Evolutionary conservation across 2,797 vertebrate genomes (phyloP).

Genomic region (Hozukius guyotensis): DNA sequence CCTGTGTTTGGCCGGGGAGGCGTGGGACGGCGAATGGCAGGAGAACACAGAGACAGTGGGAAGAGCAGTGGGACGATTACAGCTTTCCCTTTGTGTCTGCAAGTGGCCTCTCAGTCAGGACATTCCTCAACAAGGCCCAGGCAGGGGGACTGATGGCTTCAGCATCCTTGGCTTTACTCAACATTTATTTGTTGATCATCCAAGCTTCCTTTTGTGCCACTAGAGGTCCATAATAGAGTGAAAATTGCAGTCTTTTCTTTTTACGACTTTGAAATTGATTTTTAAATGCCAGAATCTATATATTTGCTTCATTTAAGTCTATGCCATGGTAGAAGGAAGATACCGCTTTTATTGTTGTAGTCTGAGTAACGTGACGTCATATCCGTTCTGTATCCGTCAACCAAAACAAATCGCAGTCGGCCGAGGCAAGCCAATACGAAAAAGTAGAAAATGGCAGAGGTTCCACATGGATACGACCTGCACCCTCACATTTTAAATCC

Average conservation of each 20-base stretch:
- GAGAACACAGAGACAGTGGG: constrained; percentile 72
- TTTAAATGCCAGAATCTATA: too few relatives aligned
- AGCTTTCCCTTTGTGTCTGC: constrained; percentile 72
- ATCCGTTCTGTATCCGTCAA: too few relatives aligned
- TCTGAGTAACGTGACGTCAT: too few relatives aligned
- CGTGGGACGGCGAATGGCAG: constrained; percentile 71
- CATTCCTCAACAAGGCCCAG: constrained; percentile 61
- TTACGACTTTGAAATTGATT: too few relatives aligned
- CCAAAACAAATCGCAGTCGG: too few relatives aligned
- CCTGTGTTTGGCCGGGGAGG: constrained; percentile 64
- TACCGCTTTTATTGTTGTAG: too few relatives aligned
- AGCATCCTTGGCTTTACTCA: constrained; percentile 32
- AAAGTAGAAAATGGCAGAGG: too few relatives aligned
- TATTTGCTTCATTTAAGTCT: too few relatives aligned
- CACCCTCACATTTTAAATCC: too few relatives aligned
- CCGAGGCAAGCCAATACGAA: too few relatives aligned
- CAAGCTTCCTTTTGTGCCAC: neutral
- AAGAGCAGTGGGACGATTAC: constrained; percentile 74
- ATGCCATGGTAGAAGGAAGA: rapidly evolving
- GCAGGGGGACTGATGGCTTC: constrained; percentile 10
- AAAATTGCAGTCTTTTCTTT: neutral
- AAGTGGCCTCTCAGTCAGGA: constrained; percentile 37
- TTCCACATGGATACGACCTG: too few relatives aligned
- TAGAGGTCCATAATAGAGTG: neutral
- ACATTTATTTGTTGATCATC: neutral